Evolutionary conservation across 2,888 invertebrate genomes (phyloP), one percentile per base, ranked within the genome.

Genomic region (Apoderus coryli): DNA sequence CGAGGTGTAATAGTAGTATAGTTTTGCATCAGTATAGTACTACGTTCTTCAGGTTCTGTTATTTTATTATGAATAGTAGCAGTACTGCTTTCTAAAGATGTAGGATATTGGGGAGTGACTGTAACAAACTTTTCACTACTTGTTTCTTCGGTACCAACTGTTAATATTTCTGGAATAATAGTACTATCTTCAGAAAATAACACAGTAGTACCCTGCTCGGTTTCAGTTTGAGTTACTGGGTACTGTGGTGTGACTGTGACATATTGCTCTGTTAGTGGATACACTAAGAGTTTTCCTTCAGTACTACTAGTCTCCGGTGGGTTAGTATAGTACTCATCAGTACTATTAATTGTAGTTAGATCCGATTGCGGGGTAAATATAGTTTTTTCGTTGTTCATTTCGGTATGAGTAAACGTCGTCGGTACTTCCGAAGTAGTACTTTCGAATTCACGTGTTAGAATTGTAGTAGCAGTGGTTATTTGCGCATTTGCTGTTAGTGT

Each of bases 401-500:
- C 27, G 10, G 16, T 26, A 16, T 32, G 32, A 24, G n/a, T n/a
- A n/a, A n/a, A n/a, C n/a, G n/a, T n/a, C n/a, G n/a, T n/a, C n/a
- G n/a, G n/a, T 30, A 36, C 28, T 46, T 48, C 38, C 25, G 39
- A 40, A 27, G 34, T n/a, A n/a, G n/a, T 43, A 27, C 32, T 29
- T 35, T 42, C 44, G 25, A 29, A 33, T 42, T 41, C 45, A 39
- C 39, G 27, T 43, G 47, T 49, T 49, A 47, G 42, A 42, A 44
- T 48, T 43, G 46, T 47, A 47, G 48, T 44, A 46, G 46, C 45
- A 37, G 44, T 48, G 42, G 49, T 50, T 47, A 47, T 48, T 48
- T 46, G 48, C 44, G 35, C 56, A 36, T 54, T 57, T 57, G 57
- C 55, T 57, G 56, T 52, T 50, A 52, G 52, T 44, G 55, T 48